phyloP scores from a whole-genome alignment of 2,797 vertebrate species.

The Macropus fuliginosus region DNA sequence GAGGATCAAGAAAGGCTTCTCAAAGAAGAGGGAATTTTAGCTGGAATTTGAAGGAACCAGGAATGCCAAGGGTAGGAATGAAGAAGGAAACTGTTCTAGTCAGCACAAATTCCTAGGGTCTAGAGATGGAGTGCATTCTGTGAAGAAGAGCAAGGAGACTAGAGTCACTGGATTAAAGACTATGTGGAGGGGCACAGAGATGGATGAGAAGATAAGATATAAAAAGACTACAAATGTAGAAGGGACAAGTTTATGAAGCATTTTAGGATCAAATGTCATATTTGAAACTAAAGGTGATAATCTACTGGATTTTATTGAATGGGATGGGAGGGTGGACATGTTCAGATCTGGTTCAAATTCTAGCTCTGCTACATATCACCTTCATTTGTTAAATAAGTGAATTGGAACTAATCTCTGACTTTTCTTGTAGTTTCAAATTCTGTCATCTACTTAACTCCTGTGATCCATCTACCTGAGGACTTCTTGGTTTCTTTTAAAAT shows the following conservation, averaged over 20 bases:
- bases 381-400: not conserved
- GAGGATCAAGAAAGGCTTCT: not conserved
- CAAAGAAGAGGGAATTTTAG: not conserved
- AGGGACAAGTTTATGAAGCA: accelerated
- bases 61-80: not conserved
- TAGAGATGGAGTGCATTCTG: not conserved
- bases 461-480: not conserved
- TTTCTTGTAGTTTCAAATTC: not conserved
- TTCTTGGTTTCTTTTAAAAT: too few species aligned
- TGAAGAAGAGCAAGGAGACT: not conserved
- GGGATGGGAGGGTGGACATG: not conserved
- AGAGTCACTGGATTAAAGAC: not conserved
- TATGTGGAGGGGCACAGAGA: not conserved
- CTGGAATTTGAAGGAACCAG: not conserved
- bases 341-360: not conserved
- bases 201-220: accelerated
- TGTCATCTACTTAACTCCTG: not conserved
- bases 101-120: not conserved
- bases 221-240: too few species aligned
- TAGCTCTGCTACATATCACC: not conserved
- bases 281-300: not conserved
- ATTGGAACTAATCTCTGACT: not conserved
- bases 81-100: not conserved
- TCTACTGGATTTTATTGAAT: not conserved
- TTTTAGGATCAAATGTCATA: too few species aligned